Percentiles rank a stretch among this genome's conserved stretches.
Conservation (phyloP, 2,113 vertebrate species). For the Phylloscopus whistleri region DNA sequence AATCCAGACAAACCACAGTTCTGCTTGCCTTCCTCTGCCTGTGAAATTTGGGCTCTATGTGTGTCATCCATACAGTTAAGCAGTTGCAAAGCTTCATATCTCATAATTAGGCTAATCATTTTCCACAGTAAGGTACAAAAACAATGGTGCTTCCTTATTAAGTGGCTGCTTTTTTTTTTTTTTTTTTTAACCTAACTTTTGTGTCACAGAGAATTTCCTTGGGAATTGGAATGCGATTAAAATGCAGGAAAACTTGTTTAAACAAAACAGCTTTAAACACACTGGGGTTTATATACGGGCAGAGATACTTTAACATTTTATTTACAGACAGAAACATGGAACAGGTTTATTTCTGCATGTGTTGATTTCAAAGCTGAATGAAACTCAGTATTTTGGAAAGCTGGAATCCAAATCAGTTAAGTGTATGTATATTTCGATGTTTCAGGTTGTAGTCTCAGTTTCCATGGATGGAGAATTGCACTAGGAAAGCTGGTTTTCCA, state of each 20-base stretch:
- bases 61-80: neutral
- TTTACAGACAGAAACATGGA: neutral
- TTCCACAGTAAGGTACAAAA: neutral
- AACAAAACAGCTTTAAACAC: neutral
- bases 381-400: neutral
- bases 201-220: neutral
- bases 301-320: neutral
- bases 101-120: neutral
- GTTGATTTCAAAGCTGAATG: neutral
- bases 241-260: neutral
- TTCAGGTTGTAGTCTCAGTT: neutral
- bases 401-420: fast-evolving
- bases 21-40: neutral
- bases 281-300: neutral
- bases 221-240: neutral
- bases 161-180: neutral
- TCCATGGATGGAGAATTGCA: neutral
- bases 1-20: too few relatives aligned
- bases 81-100: neutral
- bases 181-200: neutral
- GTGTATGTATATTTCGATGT: fast-evolving
- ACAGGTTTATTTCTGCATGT: neutral
- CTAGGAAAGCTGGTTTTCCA: neutral
- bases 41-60: neutral
- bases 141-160: neutral